Base-by-base conservation (phyloP, 2,113 vertebrate species). In the Cyrtonyx montezumae region DNA sequence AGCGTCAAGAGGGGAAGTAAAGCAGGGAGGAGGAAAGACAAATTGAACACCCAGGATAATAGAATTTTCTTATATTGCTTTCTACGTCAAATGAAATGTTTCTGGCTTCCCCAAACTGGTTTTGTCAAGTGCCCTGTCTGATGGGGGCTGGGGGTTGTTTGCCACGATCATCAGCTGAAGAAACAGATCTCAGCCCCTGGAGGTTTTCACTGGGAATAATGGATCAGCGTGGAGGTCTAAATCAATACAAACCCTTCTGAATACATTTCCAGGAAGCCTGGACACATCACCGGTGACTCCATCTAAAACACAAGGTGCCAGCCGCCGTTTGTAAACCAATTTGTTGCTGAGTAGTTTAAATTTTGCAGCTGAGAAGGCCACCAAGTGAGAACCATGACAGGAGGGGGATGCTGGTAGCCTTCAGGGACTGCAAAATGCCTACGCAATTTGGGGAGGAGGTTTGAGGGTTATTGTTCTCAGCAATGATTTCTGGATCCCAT, bases 291-390 rank as follows among this genome's bases (percentile, higher is more conserved):
- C 76, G 53, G 25, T 71, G 89, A 91, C 93, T 95, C 84, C 40
- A 90, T 79, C 89, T 87, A 30, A 88, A 94, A 87, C 65, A 86
- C 89, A 91, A 81, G 63, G 30, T 94, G 85, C 87, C 66, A 87
- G 75, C 53, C n/a, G 51, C 42, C 79, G 42, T 86, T 96, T 81
- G 61, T 84, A 91, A 94, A 94, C 66, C 83, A 81, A 92, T 95
- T 95, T 93, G 67, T 88, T 79, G 84, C 89, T 89, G 91, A 94
- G 86, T 71, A 83, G 93, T 95, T 96, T 94, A 67, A 86, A 96
- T 92, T 95, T 88, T 51, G 55, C 67, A 79, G 73, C 0, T 2
- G 86, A 91, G 86, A 67, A 63, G 59, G 55, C 65, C 42, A 56
- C 71, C 62, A 4, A 91, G 43, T 78, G 28, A 91, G 81, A 92